A percentile compares a stretch with the other conserved stretches of the same genome.
Evolutionary conservation across 2,888 invertebrate species (phyloP).

Genomic region (Himalopsyche anomala): DNA sequence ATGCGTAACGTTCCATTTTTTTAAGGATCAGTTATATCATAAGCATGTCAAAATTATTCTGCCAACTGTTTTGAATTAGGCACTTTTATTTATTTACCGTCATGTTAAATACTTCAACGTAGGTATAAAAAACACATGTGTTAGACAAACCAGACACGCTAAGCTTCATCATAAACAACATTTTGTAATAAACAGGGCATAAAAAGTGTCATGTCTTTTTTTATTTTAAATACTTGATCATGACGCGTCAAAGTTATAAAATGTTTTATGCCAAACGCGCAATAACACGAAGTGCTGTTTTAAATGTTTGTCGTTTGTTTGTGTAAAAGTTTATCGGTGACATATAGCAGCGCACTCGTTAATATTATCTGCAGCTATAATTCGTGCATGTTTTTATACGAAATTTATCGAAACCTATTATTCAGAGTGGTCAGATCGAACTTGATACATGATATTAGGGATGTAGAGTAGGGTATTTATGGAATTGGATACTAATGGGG

Average conservation of each 20-base stretch:
- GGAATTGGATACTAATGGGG: no score
- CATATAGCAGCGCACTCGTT: background rate
- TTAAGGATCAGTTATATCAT: no score
- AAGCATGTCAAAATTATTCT: no score
- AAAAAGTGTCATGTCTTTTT: slow-evolving; percentile 6
- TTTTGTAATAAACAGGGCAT: background rate
- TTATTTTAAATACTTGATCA: slow-evolving; percentile 30
- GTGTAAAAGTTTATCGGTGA: background rate
- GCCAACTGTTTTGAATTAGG: no score
- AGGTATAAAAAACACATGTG: background rate
- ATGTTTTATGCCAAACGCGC: slow-evolving; percentile 8
- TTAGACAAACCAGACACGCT: background rate
- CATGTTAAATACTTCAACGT: no score
- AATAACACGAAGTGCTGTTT: slow-evolving; percentile 5
- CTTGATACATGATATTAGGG: no score
- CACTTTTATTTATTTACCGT: no score
- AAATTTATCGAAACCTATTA: no score
- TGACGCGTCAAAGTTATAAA: slow-evolving; percentile 22
- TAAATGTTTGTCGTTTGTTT: slow-evolving; percentile 6
- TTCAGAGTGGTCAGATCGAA: no score
- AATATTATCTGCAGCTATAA: background rate
- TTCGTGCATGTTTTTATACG: no score
- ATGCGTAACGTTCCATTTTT: no score
- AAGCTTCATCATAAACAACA: background rate
- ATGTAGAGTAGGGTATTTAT: no score